phyloP scores from a whole-genome alignment of 2,797 vertebrate species.

The Acrocephalus scirpaceus region DNA sequence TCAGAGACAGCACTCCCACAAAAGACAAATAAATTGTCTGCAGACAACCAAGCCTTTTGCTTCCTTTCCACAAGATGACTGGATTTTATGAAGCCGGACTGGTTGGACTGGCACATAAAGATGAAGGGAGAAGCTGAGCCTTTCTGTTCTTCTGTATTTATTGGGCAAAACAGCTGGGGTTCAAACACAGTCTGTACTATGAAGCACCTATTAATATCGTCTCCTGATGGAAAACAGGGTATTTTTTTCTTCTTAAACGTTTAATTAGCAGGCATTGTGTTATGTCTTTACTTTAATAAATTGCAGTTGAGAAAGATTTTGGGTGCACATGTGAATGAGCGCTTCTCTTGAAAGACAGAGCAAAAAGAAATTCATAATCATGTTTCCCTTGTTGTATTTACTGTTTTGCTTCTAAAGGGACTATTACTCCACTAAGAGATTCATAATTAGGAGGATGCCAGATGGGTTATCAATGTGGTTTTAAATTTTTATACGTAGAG shows the following conservation, averaged over 20 bases:
- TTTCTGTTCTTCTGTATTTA: conserved; percentile 21
- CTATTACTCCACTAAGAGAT: conserved; percentile 72
- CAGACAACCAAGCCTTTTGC: neutral
- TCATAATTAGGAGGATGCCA: conserved; percentile 78
- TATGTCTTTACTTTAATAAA: conserved; percentile 48
- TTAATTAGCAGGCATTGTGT: conserved; percentile 35
- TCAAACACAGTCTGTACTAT: conserved; percentile 29
- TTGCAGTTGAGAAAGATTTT: conserved; percentile 53
- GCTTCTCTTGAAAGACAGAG: conserved; percentile 73
- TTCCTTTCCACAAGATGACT: neutral
- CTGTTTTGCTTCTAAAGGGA: conserved; percentile 74
- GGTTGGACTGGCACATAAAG: neutral
- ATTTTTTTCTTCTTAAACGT: conserved; percentile 49
- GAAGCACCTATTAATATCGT: conserved; percentile 52
- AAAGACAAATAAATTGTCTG: neutral
- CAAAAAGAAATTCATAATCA: conserved; percentile 75
- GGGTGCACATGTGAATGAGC: conserved; percentile 16
- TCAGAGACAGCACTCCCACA: neutral
- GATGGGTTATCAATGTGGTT: conserved; percentile 80
- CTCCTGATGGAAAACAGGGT: conserved; percentile 34
- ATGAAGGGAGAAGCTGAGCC: conserved; percentile 4
- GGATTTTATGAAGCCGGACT: neutral
- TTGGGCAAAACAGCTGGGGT: conserved; percentile 32
- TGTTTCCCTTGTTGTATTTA: conserved; percentile 72
- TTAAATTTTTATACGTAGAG: conserved; percentile 77